phyloP scores from a whole-genome alignment of 2,113 vertebrate species.

The Rhinichthys klamathensis region DNA sequence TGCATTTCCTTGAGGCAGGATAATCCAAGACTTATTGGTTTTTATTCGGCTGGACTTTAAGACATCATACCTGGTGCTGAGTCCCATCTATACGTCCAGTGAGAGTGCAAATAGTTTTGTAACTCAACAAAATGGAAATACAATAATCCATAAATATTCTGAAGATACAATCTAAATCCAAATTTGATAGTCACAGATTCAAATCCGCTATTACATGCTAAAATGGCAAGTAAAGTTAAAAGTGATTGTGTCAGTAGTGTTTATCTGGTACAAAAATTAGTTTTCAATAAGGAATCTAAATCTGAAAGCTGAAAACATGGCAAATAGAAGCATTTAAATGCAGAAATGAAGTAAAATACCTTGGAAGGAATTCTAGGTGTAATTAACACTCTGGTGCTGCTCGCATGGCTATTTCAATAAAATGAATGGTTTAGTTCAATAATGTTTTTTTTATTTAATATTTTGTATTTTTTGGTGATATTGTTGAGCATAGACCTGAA shows the following conservation, averaged over 20 bases:
- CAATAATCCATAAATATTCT: not conserved
- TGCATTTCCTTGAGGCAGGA: conserved; percentile 1
- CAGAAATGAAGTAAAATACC: not conserved
- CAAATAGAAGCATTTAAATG: not conserved
- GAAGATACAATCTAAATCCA: not conserved
- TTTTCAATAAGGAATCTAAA: not conserved
- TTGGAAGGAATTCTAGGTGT: not conserved
- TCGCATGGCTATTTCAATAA: no score
- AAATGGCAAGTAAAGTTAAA: not conserved
- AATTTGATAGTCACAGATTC: not conserved
- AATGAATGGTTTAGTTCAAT: no score
- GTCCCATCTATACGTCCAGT: not conserved
- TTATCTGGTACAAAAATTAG: not conserved
- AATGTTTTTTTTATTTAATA: no score
- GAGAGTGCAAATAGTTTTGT: not conserved
- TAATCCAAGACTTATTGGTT: conserved; percentile 23
- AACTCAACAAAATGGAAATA: not conserved
- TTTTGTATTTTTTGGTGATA: no score
- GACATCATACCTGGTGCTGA: no score
- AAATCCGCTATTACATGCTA: not conserved
- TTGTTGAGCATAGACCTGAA: no score
- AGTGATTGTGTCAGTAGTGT: not conserved
- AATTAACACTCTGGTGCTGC: not conserved
- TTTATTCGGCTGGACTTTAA: not conserved
- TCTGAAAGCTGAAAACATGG: not conserved